Evolutionary conservation across 2,113 vertebrate genomes (phyloP).

Genomic region (Anoura caudifer): DNA sequence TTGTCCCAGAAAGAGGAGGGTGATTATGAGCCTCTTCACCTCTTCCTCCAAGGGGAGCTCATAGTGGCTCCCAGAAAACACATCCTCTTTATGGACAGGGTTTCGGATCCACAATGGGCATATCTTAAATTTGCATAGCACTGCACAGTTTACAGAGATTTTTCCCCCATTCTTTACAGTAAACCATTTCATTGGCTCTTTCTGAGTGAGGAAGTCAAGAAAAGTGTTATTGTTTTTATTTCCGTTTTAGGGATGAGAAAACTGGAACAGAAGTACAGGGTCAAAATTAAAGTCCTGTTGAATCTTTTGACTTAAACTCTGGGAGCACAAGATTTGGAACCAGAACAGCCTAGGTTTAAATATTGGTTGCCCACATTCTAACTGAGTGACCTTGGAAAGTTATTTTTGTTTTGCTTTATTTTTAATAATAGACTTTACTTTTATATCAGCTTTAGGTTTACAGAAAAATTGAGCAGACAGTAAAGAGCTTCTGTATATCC

Average conservation of each 20-base stretch:
- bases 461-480: background rate
- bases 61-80: background rate
- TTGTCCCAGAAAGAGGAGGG: background rate
- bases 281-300: background rate
- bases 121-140: background rate
- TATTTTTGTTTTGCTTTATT: background rate
- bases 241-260: background rate
- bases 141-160: background rate
- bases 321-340: background rate
- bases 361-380: background rate
- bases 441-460: background rate
- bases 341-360: background rate
- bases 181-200: background rate
- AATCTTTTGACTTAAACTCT: background rate
- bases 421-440: background rate
- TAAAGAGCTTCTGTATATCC: background rate
- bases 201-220: background rate
- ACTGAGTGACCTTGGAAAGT: background rate
- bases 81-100: background rate
- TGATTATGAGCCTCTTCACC: background rate
- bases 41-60: background rate
- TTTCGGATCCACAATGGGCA: background rate
- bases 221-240: background rate
- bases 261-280: background rate
- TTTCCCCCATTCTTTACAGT: background rate